Conservation (phyloP, 2,797 vertebrate species). For the Pseudotriccus pelzelni region DNA sequence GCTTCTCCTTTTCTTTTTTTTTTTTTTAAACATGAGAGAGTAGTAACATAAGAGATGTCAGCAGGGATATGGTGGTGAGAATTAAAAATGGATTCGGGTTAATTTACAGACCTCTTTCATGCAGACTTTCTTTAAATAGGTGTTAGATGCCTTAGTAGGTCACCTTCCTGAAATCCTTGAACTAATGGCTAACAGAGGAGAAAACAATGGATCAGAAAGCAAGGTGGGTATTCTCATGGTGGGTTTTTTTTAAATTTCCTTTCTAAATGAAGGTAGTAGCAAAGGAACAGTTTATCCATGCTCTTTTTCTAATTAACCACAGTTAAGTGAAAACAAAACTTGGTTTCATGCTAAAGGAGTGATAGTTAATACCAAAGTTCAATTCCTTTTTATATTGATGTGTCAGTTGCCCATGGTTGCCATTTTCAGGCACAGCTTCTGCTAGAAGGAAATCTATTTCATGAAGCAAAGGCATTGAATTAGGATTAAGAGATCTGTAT, state of each 20-base stretch:
- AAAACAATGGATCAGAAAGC: conserved; percentile 83
- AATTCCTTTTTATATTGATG: background rate
- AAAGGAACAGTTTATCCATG: background rate
- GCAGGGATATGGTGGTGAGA: background rate
- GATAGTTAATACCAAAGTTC: background rate
- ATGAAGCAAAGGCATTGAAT: background rate
- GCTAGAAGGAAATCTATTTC: background rate
- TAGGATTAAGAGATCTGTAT: background rate
- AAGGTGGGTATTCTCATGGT: conserved; percentile 76
- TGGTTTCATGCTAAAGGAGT: background rate
- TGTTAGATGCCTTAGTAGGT: conserved; percentile 89
- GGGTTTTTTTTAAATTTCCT: background rate
- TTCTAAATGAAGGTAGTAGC: background rate
- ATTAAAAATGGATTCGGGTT: background rate
- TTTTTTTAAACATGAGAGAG: background rate
- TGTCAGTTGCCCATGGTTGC: background rate
- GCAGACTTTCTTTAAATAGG: conserved; percentile 77
- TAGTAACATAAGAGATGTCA: background rate
- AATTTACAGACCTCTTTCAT: conserved; percentile 14
- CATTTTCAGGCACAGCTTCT: background rate
- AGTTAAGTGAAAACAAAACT: background rate
- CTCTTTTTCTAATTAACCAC: background rate
- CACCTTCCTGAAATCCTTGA: conserved; percentile 91
- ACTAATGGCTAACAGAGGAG: conserved; percentile 84
- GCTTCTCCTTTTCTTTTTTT: background rate